Base-by-base conservation (phyloP, 2,113 vertebrate species). In the Cryptotis parvus region DNA sequence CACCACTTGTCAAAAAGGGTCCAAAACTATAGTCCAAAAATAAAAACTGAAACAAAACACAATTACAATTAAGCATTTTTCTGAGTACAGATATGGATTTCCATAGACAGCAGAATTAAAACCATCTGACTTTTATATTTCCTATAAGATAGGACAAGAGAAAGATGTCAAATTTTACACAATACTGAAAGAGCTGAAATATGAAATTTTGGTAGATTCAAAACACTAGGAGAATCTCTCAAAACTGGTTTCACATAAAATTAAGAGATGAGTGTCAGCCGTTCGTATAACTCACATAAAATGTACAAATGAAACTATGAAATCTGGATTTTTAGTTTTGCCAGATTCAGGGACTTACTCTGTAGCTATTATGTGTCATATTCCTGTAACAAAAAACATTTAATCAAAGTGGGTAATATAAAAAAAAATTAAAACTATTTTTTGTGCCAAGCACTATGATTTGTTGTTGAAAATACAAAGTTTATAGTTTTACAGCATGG, bases 391-490 rank as follows among this genome's bases (percentile, higher is more conserved):
- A 22, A 55, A 68, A 76, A 86, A 35, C 65, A 29, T 18, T 49
- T 12, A 73, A 69, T 84, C 79, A 77, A 80, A n/a, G 79, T 37
- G 39, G 27, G 83, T 29, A 14, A 16, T 16, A 33, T 45, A 73
- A 73, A 55, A 81, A 55, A 81, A 84, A 43, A 27, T 69, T 66
- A 83, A 87, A 92, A 88, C 72, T 41, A 73, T 80, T 69, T 7
- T 68, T 92, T 8, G 4, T 52, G 7, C 61, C 43, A 78, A 58
- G 72, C 6, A 33, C 26, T 35, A 2, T 49, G 84, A 15, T 76
- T n/a, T 91, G 31, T 52, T 87, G 18, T 37, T 80, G 52, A 77
- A 91, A 87, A 94, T 45, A 29, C 43, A 87, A 83, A 93, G 58
- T 26, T 82, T 76, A 37, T 9, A 58, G 31, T 86, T 52, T 27